A percentile compares a stretch with the other conserved stretches of the same genome.
These are phyloP conservation scores for Oscheius sp. DNA, from an alignment of 2,888 invertebrate genomes.

Conservation along the genomic window DNA sequence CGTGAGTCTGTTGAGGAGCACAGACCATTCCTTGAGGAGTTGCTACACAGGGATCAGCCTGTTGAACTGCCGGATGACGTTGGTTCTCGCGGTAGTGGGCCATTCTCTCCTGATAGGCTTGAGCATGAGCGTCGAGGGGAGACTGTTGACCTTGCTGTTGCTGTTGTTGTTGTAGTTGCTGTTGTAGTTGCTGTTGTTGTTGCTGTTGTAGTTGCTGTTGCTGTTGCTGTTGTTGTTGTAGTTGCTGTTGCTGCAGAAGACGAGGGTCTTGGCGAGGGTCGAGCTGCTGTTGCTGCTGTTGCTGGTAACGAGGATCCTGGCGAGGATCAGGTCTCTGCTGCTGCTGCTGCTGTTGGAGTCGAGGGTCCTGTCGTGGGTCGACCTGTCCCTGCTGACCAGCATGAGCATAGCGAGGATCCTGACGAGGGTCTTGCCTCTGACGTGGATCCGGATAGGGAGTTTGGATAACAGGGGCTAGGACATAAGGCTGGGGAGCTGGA, in stretches of 20 bases:
- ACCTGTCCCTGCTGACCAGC: conserved; percentile 8
- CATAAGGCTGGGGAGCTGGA: conserved; percentile 29
- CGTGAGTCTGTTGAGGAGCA: conserved; percentile 31
- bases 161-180: conserved; percentile 33
- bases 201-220: conserved; percentile 49
- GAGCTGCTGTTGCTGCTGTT: conserved; percentile 24
- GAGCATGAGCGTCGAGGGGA: conserved; percentile 29
- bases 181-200: conserved; percentile 32
- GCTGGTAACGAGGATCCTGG: conserved; percentile 30
- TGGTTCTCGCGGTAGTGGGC: conserved; percentile 57
- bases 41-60: conserved; percentile 60
- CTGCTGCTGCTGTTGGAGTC: conserved; percentile 15
- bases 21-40: conserved; percentile 49
- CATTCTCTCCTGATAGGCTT: conserved; percentile 43
- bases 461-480: conserved; percentile 20
- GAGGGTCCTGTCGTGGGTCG: conserved; percentile 21
- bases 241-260: conserved; percentile 44
- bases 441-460: conserved; percentile 22
- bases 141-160: conserved; percentile 36
- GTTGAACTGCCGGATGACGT: conserved; percentile 63
- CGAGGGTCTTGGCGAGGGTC: conserved; percentile 33
- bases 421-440: conserved; percentile 16
- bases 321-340: conserved; percentile 14
- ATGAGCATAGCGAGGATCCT: conserved; percentile 30
- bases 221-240: conserved; percentile 40